phyloP scores from a whole-genome alignment of 2,797 vertebrate genomes.

The Molossus molossus region DNA sequence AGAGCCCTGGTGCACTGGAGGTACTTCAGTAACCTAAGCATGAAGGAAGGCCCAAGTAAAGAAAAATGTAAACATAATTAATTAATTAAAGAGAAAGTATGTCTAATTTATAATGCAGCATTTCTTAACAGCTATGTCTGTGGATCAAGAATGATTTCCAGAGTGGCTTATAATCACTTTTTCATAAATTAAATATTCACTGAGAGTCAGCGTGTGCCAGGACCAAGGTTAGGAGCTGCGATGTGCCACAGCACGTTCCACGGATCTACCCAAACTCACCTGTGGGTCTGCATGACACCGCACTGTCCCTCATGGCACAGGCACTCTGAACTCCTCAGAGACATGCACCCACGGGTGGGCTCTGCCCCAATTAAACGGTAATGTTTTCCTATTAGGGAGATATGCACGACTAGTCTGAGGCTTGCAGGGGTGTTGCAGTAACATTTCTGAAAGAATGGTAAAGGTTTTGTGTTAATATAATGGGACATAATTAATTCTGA shows the following conservation, averaged over 20 bases:
- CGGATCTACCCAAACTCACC: rapidly evolving
- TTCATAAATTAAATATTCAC: not conserved
- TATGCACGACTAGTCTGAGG: rapidly evolving
- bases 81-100: rapidly evolving
- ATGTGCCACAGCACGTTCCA: rapidly evolving
- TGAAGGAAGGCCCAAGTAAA: not conserved
- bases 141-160: not conserved
- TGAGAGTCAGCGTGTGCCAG: rapidly evolving
- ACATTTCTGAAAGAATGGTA: not conserved
- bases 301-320: rapidly evolving
- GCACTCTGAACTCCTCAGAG: not conserved
- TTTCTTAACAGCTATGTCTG: not conserved
- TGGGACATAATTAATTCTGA: not conserved
- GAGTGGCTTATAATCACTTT: not conserved
- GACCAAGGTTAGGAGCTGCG: rapidly evolving
- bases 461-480: not conserved
- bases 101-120: too few relatives aligned
- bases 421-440: rapidly evolving
- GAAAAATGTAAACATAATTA: not conserved
- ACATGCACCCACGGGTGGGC: rapidly evolving
- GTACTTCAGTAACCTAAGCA: not conserved
- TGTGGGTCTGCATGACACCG: rapidly evolving
- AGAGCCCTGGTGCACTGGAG: not conserved
- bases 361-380: not conserved
- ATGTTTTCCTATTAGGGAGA: not conserved